Conservation (phyloP, 2,113 vertebrate genomes). For the Chunga burmeisteri region DNA sequence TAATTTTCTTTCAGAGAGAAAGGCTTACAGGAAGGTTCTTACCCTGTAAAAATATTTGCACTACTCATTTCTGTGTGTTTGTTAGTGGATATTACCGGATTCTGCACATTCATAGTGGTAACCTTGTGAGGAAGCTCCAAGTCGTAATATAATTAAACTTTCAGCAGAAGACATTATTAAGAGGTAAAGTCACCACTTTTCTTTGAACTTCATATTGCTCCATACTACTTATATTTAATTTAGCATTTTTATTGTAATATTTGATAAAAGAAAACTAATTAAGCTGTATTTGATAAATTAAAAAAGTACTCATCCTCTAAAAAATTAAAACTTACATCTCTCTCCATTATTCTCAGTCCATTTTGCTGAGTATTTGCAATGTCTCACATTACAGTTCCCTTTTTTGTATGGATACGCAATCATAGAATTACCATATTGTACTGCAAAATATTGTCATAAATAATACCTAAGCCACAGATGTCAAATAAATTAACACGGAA, state of each 20-base stretch:
- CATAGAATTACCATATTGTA: not conserved
- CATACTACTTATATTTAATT: not conserved
- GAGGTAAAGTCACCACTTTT: not conserved
- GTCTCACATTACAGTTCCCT: not conserved
- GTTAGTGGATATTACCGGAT: not conserved
- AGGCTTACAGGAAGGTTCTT: not conserved
- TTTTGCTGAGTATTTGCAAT: not conserved
- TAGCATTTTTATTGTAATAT: not conserved
- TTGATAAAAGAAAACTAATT: not conserved
- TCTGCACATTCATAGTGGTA: not conserved
- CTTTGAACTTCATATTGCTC: not conserved
- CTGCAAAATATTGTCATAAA: not conserved
- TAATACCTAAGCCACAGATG: not conserved
- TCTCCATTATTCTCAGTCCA: not conserved
- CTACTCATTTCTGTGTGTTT: not conserved
- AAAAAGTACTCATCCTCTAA: not conserved
- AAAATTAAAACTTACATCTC: not conserved
- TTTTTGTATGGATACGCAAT: not conserved
- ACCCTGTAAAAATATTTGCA: not conserved
- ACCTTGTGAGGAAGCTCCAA: not conserved
- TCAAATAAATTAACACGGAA: not conserved
- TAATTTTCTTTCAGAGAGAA: not conserved
- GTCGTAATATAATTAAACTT: not conserved
- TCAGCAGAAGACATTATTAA: not conserved
- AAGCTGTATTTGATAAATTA: not conserved